phyloP scores from a whole-genome alignment of 1,140 invertebrate genomes.

The Lasioglossum baleicum region DNA sequence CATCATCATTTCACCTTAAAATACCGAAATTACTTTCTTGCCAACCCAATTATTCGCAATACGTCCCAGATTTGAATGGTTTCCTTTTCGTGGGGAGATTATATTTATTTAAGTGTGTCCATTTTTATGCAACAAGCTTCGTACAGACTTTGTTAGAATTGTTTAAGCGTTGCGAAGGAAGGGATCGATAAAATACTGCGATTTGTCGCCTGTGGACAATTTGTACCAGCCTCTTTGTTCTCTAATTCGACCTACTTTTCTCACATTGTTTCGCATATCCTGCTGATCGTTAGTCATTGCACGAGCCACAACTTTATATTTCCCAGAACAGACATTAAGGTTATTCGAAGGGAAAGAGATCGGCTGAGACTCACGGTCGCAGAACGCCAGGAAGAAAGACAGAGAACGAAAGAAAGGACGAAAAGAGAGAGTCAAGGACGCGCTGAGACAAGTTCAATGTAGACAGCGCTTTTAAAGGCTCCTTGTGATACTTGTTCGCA shows the following conservation, averaged over 20 bases:
- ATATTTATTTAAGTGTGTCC: too few relatives aligned
- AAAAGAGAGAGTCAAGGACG: constrained; percentile 24
- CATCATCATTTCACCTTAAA: too few relatives aligned
- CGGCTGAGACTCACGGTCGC: constrained; percentile 45
- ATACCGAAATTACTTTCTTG: too few relatives aligned
- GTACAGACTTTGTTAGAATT: too few relatives aligned
- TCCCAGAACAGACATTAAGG: constrained; percentile 44
- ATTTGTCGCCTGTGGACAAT: background rate
- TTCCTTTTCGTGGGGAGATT: too few relatives aligned
- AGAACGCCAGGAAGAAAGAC: background rate
- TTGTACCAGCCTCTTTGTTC: constrained; percentile 9
- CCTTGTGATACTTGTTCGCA: background rate
- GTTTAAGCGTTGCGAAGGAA: too few relatives aligned
- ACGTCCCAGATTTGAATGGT: too few relatives aligned
- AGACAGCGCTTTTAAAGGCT: background rate
- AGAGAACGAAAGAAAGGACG: constrained; percentile 3
- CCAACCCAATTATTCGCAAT: too few relatives aligned
- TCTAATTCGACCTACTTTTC: constrained; percentile 39
- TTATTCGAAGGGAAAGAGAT: constrained; percentile 44
- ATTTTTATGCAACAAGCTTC: too few relatives aligned
- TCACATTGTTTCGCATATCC: constrained; percentile 36
- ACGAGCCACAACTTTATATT: constrained; percentile 48
- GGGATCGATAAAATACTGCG: too few relatives aligned
- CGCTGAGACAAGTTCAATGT: background rate
- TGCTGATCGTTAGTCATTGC: constrained; percentile 27